Conservation (phyloP, 2,888 invertebrate species). For the Amphipoea lucens region DNA sequence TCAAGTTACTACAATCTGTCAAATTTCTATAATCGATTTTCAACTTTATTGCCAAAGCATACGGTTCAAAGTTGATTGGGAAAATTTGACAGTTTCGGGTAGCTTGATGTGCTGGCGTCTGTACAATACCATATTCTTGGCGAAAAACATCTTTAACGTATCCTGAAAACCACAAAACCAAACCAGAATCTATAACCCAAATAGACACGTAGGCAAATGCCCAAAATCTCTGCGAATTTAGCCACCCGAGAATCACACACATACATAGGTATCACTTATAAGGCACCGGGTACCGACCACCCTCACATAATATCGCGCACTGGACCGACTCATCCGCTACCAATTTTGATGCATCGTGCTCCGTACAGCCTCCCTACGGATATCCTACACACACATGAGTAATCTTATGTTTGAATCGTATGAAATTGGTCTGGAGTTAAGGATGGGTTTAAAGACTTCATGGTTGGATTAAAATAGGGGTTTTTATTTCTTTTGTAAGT, state of each 20-base stretch:
- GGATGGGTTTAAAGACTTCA: constrained; percentile 38
- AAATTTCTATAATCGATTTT: too few relatives aligned
- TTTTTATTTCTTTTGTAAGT: constrained; percentile 19
- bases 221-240: constrained; percentile 36
- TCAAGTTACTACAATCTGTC: too few relatives aligned
- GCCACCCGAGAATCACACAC: constrained; percentile 28
- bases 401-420: constrained; percentile 51
- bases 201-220: constrained; percentile 11
- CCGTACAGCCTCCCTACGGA: constrained; percentile 68
- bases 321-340: constrained; percentile 63
- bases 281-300: constrained; percentile 19
- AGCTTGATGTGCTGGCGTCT: too few relatives aligned
- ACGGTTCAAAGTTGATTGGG: too few relatives aligned
- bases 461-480: constrained; percentile 36
- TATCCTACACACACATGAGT: constrained; percentile 62
- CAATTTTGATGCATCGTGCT: constrained; percentile 70
- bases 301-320: constrained; percentile 60
- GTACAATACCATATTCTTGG: not conserved
- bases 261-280: constrained; percentile 22
- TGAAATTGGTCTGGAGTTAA: constrained; percentile 58
- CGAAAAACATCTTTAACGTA: not conserved
- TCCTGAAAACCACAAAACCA: not conserved
- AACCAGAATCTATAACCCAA: constrained; percentile 19
- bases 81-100: too few relatives aligned
- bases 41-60: too few relatives aligned